Base-by-base conservation (phyloP, 1,140 invertebrate species). In the Eriocheir sinensis region DNA sequence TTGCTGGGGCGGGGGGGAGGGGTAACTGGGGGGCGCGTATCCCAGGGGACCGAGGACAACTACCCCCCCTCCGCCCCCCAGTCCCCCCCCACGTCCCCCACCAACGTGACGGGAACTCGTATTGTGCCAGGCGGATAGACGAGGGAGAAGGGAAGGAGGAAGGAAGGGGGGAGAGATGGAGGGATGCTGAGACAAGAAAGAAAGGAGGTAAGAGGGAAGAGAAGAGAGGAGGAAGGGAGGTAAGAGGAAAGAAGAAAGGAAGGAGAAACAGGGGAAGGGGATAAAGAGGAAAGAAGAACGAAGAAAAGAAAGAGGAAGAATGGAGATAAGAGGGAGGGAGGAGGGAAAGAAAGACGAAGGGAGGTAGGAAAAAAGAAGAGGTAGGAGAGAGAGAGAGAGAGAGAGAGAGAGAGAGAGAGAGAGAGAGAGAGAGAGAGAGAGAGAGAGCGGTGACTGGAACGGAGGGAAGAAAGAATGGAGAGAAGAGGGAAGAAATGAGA, bases 1-100 rank as follows among this genome's bases (percentile, higher is more conserved):
- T 93, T 53, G 53, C 81, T 27, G 17, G 40, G 92, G n/a, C n/a
- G n/a, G n/a, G n/a, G n/a, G n/a, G n/a, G n/a, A n/a, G 89, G 72
- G 92, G 48, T 93, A 93, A 93, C 89, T 83, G 92, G 92, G 41
- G 85, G 72, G 92, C 72, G 92, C 85, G 83, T 48, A 85, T 86
- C 92, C 92, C 92, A 40, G 92, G 92, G 85, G 92, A 72, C 53
- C 41, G 83, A 32, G 21, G 89, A 38, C 48, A 93, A 38, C 48
- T 93, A 93, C 85, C 44, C 83, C 41, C 53, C 34, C n/a, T n/a
- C n/a, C n/a, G n/a, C n/a, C n/a, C n/a, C n/a, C n/a, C n/a, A n/a
- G n/a, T n/a, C n/a, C n/a, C n/a, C n/a, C n/a, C n/a, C n/a, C n/a
- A n/a, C n/a, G n/a, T n/a, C n/a, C n/a, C n/a, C n/a, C n/a, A n/a